These are phyloP conservation scores for Metridium senile DNA, from an alignment of 92 coral and sea anemone genomes.

Conservation along the genomic window DNA sequence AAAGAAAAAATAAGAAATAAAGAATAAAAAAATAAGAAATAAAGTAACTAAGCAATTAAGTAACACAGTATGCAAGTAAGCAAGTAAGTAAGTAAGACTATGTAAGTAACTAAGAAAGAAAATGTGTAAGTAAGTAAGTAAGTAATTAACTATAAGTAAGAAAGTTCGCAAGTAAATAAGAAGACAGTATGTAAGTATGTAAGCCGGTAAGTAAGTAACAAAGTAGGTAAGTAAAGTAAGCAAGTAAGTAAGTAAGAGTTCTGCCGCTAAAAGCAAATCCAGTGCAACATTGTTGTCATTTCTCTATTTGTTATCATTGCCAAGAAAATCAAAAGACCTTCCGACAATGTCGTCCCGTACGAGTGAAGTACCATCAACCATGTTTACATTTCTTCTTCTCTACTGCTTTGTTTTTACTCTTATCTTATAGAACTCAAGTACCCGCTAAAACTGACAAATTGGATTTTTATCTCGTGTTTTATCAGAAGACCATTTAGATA, in stretches of 20 bases:
- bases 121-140: too few species aligned
- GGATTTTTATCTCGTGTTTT: constrained; percentile 6
- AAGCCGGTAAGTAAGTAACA: too few species aligned
- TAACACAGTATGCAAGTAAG: too few species aligned
- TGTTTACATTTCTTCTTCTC: neutral
- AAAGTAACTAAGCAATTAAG: too few species aligned
- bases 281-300: neutral
- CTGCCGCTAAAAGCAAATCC: neutral
- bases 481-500: neutral
- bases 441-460: constrained; percentile 2
- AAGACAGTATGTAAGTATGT: too few species aligned
- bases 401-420: neutral
- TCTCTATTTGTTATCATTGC: neutral
- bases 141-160: too few species aligned
- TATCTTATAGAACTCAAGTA: constrained; percentile 6
- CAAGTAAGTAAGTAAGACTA: too few species aligned
- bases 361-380: neutral
- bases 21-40: too few species aligned
- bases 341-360: neutral
- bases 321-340: neutral
- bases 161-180: too few species aligned
- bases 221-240: too few species aligned
- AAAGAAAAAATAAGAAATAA: too few species aligned
- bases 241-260: neutral
- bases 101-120: too few species aligned